Evolutionary conservation across 2,113 vertebrate species (phyloP), one percentile per base, ranked within the genome.

Genomic region (Apodemus speciosus): DNA sequence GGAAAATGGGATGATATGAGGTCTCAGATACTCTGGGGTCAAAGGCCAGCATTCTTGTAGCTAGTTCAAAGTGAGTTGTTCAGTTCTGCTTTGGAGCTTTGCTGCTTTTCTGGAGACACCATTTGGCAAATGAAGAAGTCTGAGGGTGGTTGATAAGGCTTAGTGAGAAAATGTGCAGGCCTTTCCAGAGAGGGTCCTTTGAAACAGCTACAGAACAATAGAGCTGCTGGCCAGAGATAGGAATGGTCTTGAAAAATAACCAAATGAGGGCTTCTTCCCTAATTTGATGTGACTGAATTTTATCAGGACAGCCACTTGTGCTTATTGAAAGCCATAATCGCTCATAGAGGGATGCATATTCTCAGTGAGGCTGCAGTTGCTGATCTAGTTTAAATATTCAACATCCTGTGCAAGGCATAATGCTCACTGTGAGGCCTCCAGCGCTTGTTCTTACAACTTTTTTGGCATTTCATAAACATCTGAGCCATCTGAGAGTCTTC

Each of bases 131-230:
- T 96, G 64, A 95, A 53, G 30, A 4, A 43, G 73, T 90, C 97
- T 98, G 97, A 97, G 95, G 80, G 80, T 60, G 1, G 58, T 92
- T 20, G 97, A 97, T 98, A 97, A 98, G 94, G 94, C 72, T 43
- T 27, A 9, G 53, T 49, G 97, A 95, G 27, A 90, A 85, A 95
- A 96, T 68, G 88, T 81, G 51, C 4, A 9, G 91, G 86, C 93
- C 89, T 97, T 97, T 94, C 92, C 81, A 69, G 90, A 93, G 81
- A 96, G 66, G 62, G 90, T 51, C 64, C 83, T 98, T 97, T 98
- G 97, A 97, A 97, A 96, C 90, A 93, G 73, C 72, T 83, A 90
- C 43, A 79, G 94, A 94, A 90, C 73, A 56, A 90, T 60, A 80
- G 85, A 8, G 6, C 96, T 98, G 97, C 94, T 93, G 91, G 66